phyloP scores from a whole-genome alignment of 2,888 invertebrate genomes.

The Ennomos erosarius region DNA sequence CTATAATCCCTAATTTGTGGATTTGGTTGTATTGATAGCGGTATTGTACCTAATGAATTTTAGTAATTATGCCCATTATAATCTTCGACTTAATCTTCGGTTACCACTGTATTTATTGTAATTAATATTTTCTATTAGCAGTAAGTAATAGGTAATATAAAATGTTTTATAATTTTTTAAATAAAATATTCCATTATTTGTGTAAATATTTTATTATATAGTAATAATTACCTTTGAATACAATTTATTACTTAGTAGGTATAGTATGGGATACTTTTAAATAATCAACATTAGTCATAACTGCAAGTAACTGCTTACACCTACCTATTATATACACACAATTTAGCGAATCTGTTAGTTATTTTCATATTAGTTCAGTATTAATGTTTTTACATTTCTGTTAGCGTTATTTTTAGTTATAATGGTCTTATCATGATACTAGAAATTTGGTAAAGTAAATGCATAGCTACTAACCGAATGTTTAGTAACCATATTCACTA shows the following conservation, averaged over 20 bases:
- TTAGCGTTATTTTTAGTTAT: too few species aligned
- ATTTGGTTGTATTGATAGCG: not conserved
- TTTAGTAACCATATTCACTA: too few species aligned
- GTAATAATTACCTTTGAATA: slow-evolving; percentile 13
- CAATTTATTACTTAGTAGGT: slow-evolving; percentile 27
- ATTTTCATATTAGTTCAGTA: too few species aligned
- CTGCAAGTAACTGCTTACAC: too few species aligned
- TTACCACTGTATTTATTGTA: slow-evolving; percentile 30
- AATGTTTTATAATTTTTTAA: slow-evolving; percentile 27
- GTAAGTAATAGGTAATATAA: slow-evolving; percentile 6
- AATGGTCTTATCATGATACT: too few species aligned
- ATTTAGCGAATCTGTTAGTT: too few species aligned
- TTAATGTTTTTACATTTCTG: too few species aligned
- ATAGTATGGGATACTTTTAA: not conserved
- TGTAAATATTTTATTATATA: slow-evolving; percentile 5
- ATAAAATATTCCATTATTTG: slow-evolving; percentile 24
- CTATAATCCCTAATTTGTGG: too few species aligned
- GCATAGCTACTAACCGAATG: too few species aligned
- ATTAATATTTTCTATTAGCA: slow-evolving; percentile 15
- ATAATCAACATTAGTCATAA: too few species aligned
- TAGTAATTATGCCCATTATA: not conserved
- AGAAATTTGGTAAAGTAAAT: too few species aligned
- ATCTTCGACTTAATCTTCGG: slow-evolving; percentile 8
- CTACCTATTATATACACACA: too few species aligned
- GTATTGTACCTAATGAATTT: not conserved